A percentile compares a stretch with the other conserved stretches of the same genome.
phyloP scores from a whole-genome alignment of 1,140 invertebrate genomes.

The Euura saliciscinereae region DNA sequence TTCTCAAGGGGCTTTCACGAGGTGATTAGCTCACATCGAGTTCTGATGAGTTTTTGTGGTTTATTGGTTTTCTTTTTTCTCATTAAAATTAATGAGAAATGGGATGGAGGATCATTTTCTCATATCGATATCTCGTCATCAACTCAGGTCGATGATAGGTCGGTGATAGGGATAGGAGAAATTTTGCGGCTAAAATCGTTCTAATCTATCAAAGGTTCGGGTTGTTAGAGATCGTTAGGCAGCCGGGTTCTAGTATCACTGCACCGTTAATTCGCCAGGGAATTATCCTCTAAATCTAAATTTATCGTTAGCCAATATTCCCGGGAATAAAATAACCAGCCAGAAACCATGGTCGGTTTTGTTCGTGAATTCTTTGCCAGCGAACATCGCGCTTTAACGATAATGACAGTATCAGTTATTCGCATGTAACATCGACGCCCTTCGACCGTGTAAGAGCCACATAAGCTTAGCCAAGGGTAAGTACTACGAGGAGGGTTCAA shows the following conservation, averaged over 20 bases:
- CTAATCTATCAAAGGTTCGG: not conserved
- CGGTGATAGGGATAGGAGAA: not conserved
- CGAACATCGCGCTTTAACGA: not conserved
- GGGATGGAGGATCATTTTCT: too few species aligned
- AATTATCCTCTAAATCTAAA: too few species aligned
- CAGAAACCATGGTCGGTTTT: too few species aligned
- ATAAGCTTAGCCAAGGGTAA: not conserved
- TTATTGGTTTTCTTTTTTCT: conserved; percentile 1
- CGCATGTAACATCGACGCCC: not conserved
- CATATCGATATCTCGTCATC: too few species aligned
- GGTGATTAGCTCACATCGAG: conserved; percentile 31
- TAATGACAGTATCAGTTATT: not conserved
- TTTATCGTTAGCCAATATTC: too few species aligned
- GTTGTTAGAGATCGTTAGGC: not conserved
- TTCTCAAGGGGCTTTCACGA: conserved; percentile 55
- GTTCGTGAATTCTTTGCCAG: too few species aligned
- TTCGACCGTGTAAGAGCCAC: not conserved
- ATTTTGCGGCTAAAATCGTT: not conserved
- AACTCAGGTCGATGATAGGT: not conserved
- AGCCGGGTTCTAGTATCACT: too few species aligned
- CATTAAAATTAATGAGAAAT: not conserved
- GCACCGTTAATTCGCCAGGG: too few species aligned
- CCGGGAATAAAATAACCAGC: too few species aligned
- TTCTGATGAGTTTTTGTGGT: too few species aligned
- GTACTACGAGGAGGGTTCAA: not conserved